A percentile compares a stretch with the other conserved stretches of the same genome.
These are phyloP conservation scores for Caracal caracal DNA, from an alignment of 2,113 vertebrate species.

Conservation along the genomic window DNA sequence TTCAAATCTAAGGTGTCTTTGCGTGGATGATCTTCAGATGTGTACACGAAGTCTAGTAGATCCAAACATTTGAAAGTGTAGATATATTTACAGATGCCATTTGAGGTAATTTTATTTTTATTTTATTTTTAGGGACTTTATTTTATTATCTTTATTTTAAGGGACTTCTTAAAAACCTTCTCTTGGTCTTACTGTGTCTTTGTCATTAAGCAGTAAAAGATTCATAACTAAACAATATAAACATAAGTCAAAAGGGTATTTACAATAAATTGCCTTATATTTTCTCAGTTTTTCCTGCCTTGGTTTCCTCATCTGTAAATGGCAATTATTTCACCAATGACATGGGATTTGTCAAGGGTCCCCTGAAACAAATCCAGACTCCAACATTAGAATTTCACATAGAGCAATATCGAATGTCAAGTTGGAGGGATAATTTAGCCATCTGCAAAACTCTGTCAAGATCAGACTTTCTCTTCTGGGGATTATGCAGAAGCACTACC, in stretches of 20 bases:
- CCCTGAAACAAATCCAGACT: neutral
- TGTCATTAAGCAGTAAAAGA: conserved; percentile 16
- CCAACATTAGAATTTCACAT: neutral
- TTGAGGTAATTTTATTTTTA: neutral
- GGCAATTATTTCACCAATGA: neutral
- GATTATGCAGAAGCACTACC: neutral
- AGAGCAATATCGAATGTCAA: neutral
- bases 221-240: neutral
- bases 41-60: neutral
- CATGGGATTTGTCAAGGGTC: neutral
- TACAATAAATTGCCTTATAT: neutral
- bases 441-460: neutral
- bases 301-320: neutral
- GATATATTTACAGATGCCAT: neutral
- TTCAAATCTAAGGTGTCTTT: neutral
- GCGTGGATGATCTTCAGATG: neutral
- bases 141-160: neutral
- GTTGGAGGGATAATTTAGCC: neutral
- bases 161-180: neutral
- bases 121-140: neutral
- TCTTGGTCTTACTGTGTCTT: neutral
- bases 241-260: neutral
- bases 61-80: neutral
- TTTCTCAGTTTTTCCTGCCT: neutral
- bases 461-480: neutral